Base-by-base conservation (phyloP, 2,113 vertebrate genomes). In the Ceyx cyanopectus region DNA sequence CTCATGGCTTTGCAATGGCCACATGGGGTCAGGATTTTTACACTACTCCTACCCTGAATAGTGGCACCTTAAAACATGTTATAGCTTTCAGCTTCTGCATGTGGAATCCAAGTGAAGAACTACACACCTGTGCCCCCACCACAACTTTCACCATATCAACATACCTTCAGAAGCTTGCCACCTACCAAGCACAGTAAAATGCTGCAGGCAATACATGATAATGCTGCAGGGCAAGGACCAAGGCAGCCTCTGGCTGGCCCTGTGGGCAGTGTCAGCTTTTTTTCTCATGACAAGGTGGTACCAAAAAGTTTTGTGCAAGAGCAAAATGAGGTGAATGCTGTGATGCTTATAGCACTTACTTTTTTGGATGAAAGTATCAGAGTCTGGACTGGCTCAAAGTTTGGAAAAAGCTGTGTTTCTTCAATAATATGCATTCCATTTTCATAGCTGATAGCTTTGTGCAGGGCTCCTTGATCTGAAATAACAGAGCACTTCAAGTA, bases 401-500 rank as follows among this genome's bases (percentile, higher is more conserved):
- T 97, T 94, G 97, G 98, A 57, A 99, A 98, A 30, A 99, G 98
- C 87, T 98, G 98, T 8, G 98, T 98, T 97, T 99, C 99, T 96
- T 99, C 99, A 62, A 99, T 98, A 69, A 98, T 98, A 54, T 99
- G 99, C 77, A 99, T 98, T 6, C 98, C 97, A 10, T 94, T 97
- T 58, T 98, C 98, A 23, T 98, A 98, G 92, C 98, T 97, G 92
- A 99, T 97, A 1, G 99, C 99, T 95, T 99, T 99, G 87, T 99
- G 99, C 90, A 99, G 94, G 43, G 98, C 95, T 15, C 99, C 99
- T 87, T 81, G 98, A 97, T 99, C 99, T 99, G 95, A 79, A 97
- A 92, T 12, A 76, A 65, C 4, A 91, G 61, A 77, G 45, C 20
- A n/a, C 5, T 32, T 54, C 92, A 63, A 77, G 13, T 21, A 54